Evolutionary conservation across 2,888 invertebrate genomes (phyloP), one percentile per base, ranked within the genome.

Genomic region (Arge pagana): DNA sequence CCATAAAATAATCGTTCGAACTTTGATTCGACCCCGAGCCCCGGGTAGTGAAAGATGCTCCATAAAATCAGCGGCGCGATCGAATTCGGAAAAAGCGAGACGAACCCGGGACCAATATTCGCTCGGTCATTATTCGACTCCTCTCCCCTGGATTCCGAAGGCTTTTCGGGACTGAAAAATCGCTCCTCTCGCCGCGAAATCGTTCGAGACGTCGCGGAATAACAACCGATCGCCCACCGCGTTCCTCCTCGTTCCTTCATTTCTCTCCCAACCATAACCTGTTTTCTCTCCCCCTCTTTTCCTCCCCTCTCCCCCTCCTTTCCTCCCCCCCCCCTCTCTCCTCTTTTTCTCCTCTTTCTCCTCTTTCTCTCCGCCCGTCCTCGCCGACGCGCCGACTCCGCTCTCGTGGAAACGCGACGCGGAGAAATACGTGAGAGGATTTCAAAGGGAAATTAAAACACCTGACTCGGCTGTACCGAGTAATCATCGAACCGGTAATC

Each of bases 371-470:
- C n/a, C 28, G 28, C 28, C 10, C 2, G n/a, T n/a, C n/a, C n/a
- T n/a, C n/a, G n/a, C n/a, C n/a, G n/a, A 26, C 28, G 4, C 2
- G 28, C 3, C n/a, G 8, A 26, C 10, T 26, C n/a, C n/a, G n/a
- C n/a, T n/a, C n/a, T n/a, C n/a, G n/a, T n/a, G n/a, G n/a, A n/a
- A n/a, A n/a, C n/a, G n/a, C n/a, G n/a, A n/a, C n/a, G n/a, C n/a
- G n/a, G n/a, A n/a, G n/a, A n/a, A n/a, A 42, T 18, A 50, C 28
- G 13, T 33, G 50, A 15, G 21, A 50, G 41, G 41, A 33, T 35
- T 43, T 3, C 23, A 5, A 26, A 41, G 26, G 28, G 42, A 50
- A 35, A 35, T 50, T 42, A 50, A 33, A 11, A 11, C 42, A 50
- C 50, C 42, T 50, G 41, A 41, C 26, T 42, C 24, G 10, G 41